phyloP scores from a whole-genome alignment of 2,888 invertebrate genomes.

The Diaprepes abbreviatus region DNA sequence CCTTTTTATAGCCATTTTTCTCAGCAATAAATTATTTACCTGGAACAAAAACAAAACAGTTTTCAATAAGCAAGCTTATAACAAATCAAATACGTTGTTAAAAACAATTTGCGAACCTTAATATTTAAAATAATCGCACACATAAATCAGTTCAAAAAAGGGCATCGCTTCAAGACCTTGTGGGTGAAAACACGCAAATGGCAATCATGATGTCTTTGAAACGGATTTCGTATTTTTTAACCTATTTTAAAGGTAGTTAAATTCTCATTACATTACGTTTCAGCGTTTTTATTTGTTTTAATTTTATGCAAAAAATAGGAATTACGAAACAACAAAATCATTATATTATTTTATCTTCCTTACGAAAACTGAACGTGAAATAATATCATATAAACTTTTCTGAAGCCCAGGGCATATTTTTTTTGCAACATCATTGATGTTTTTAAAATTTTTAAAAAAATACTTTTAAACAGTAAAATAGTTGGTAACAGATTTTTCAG shows the following conservation, averaged over 20 bases:
- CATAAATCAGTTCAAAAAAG: conserved; percentile 36
- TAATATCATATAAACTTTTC: too few relatives aligned
- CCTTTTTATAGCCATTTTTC: neutral
- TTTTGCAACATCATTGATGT: too few relatives aligned
- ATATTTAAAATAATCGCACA: conserved; percentile 24
- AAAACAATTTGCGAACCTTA: conserved; percentile 20
- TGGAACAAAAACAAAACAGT: conserved; percentile 20
- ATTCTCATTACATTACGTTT: neutral
- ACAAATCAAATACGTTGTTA: conserved; percentile 6
- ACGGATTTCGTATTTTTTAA: conserved; percentile 33
- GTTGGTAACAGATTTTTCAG: too few relatives aligned
- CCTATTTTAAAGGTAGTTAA: conserved; percentile 26
- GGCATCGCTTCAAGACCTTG: conserved; percentile 31
- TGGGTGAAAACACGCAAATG: conserved; percentile 32
- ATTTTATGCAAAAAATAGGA: too few relatives aligned
- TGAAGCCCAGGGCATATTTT: too few relatives aligned
- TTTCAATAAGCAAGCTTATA: conserved; percentile 7
- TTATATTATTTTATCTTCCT: too few relatives aligned
- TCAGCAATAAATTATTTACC: conserved; percentile 23
- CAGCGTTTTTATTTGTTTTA: neutral
- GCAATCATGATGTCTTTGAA: conserved; percentile 32
- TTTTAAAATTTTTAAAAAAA: too few relatives aligned
- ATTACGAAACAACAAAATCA: neutral
- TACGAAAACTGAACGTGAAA: too few relatives aligned
- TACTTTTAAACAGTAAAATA: too few relatives aligned